Conservation (phyloP, 2,888 invertebrate genomes). For the Apamea anceps region DNA sequence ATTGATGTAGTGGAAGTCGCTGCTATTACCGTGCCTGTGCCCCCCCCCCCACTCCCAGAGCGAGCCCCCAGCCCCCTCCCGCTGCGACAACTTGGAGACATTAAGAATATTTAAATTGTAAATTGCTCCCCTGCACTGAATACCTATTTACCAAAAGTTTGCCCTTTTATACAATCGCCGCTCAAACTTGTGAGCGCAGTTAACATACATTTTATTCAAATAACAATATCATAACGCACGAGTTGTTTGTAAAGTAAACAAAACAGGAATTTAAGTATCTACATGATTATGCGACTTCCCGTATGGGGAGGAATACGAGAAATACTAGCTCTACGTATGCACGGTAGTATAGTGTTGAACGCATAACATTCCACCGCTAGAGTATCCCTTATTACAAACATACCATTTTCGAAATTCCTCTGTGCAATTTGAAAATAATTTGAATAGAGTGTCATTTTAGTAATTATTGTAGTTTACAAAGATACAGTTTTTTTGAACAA, state of each 20-base stretch:
- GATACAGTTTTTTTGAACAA: neutral
- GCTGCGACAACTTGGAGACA: constrained; percentile 88
- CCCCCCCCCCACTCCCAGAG: constrained; percentile 67
- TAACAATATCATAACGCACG: constrained; percentile 58
- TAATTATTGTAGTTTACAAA: neutral
- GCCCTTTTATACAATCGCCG: constrained; percentile 78
- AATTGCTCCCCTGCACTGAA: constrained; percentile 89
- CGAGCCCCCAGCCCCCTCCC: constrained; percentile 60
- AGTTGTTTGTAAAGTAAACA: constrained; percentile 53
- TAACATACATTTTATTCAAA: constrained; percentile 67
- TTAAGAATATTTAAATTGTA: constrained; percentile 90
- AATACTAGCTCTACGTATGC: constrained; percentile 14
- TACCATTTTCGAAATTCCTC: constrained; percentile 25
- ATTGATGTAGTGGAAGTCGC: constrained; percentile 90
- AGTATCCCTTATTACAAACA: constrained; percentile 35
- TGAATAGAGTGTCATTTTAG: neutral
- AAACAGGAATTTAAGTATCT: constrained; percentile 55
- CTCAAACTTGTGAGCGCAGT: constrained; percentile 65
- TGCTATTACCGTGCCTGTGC: constrained; percentile 66
- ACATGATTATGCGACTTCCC: constrained; percentile 50
- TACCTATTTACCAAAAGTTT: constrained; percentile 87
- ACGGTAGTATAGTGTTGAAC: constrained; percentile 10
- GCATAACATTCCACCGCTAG: constrained; percentile 45
- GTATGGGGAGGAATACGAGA: constrained; percentile 12
- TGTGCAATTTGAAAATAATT: constrained; percentile 4